These are phyloP conservation scores for Drosophila nebulosa DNA, from an alignment of 1,140 invertebrate genomes.

Conservation along the genomic window DNA sequence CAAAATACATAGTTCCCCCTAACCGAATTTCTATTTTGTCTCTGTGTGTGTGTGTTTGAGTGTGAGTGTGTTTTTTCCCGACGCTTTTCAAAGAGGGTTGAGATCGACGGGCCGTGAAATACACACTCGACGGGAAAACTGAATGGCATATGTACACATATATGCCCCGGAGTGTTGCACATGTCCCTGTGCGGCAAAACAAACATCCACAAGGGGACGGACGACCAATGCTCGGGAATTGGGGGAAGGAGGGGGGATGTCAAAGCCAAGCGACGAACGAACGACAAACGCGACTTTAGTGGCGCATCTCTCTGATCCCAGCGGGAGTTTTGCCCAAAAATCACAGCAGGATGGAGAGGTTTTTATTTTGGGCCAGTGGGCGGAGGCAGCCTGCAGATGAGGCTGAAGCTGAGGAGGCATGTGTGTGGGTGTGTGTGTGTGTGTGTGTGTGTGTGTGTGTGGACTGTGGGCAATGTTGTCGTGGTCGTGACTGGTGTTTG, in stretches of 20 bases:
- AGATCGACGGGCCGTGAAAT: constrained; percentile 69
- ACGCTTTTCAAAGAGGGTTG: constrained; percentile 1
- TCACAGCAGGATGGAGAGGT: constrained; percentile 56
- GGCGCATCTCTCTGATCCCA: constrained; percentile 75
- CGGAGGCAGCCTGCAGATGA: neutral
- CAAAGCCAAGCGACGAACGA: constrained; percentile 25
- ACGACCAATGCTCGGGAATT: neutral
- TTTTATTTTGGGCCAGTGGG: neutral
- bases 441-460: neutral
- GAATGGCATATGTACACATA: constrained; percentile 73
- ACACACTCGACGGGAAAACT: constrained; percentile 61
- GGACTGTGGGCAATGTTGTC: neutral
- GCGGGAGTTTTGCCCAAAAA: constrained; percentile 72
- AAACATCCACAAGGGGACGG: constrained; percentile 51
- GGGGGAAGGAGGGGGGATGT: neutral
- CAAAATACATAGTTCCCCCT: constrained; percentile 57
- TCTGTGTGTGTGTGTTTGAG: neutral
- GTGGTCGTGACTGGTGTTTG: constrained; percentile 48
- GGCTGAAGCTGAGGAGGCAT: too few species aligned
- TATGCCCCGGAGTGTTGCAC: constrained; percentile 80
- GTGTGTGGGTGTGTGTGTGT: too few species aligned
- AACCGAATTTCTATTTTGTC: constrained; percentile 21
- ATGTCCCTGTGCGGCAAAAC: constrained; percentile 76
- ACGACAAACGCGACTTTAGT: constrained; percentile 30
- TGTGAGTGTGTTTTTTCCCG: neutral